Evolutionary conservation across 2,888 invertebrate species (phyloP).

Genomic region (Tachina fera): DNA sequence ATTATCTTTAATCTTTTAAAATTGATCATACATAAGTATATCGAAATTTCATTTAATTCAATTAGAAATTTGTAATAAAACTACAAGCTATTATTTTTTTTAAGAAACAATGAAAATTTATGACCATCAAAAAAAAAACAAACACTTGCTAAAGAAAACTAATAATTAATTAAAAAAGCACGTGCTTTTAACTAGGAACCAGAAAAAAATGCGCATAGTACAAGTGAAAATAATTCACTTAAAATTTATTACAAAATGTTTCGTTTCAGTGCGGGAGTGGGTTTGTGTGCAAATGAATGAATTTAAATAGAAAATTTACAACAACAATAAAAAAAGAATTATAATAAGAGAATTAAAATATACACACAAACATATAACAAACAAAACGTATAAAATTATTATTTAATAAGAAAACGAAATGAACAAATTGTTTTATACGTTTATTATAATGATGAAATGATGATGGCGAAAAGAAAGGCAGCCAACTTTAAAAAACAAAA

Average conservation of each 20-base stretch:
- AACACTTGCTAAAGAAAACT: neutral
- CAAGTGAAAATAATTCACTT: conserved; percentile 39
- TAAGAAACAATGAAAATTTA: too few species aligned
- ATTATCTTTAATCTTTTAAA: too few species aligned
- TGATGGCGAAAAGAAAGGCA: conserved; percentile 36
- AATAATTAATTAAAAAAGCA: conserved; percentile 49
- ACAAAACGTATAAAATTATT: conserved; percentile 10
- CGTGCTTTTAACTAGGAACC: conserved; percentile 33
- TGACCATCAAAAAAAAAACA: too few species aligned
- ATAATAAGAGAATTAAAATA: neutral
- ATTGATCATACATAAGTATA: too few species aligned
- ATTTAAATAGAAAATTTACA: conserved; percentile 33
- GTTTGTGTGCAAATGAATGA: conserved; percentile 24
- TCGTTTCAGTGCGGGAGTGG: conserved; percentile 20
- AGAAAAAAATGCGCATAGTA: conserved; percentile 10
- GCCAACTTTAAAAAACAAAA: neutral
- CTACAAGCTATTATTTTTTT: too few species aligned
- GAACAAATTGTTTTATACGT: conserved; percentile 57
- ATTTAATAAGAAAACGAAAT: conserved; percentile 51
- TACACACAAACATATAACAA: neutral
- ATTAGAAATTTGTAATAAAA: too few species aligned
- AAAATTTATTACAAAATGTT: conserved; percentile 40
- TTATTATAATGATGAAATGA: conserved; percentile 44
- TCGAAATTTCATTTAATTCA: too few species aligned
- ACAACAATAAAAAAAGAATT: conserved; percentile 1